A percentile compares a stretch with the other conserved stretches of the same genome.
Evolutionary conservation across 2,113 vertebrate genomes (phyloP).

Genomic region (Neotoma lepida): DNA sequence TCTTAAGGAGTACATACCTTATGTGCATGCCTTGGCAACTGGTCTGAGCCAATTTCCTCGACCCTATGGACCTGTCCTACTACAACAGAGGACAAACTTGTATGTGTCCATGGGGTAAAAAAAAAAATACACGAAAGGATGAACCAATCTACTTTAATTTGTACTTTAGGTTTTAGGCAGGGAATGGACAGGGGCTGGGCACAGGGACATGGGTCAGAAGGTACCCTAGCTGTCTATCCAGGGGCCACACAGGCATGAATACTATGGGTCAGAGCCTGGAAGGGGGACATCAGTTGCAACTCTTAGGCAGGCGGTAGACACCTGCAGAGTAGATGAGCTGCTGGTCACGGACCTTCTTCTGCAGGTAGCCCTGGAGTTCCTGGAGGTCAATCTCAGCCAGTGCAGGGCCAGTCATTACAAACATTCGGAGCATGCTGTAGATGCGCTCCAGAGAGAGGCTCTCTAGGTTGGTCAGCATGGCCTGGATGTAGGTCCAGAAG

Average conservation of each 20-base stretch:
- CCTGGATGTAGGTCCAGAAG: conserved; percentile 99
- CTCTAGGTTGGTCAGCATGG: conserved; percentile 99
- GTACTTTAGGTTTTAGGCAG: neutral
- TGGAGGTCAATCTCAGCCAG: conserved; percentile 95
- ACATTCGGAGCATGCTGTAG: conserved; percentile 98
- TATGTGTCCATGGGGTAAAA: accelerated
- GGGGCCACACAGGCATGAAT: neutral
- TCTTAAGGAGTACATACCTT: no score
- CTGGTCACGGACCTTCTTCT: conserved; percentile 96
- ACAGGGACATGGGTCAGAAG: no score
- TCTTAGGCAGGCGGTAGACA: conserved; percentile 96
- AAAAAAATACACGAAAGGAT: neutral
- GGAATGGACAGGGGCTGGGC: accelerated
- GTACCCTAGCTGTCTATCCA: no score
- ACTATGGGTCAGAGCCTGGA: neutral
- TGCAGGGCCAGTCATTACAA: conserved; percentile 94
- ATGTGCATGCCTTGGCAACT: no score
- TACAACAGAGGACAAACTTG: no score
- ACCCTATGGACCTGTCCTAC: no score
- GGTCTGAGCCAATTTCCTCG: no score
- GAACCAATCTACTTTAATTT: conserved; percentile 54
- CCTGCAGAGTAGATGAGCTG: conserved; percentile 92
- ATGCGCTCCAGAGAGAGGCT: conserved; percentile 97
- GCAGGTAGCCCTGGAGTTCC: conserved; percentile 95
- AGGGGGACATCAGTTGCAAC: conserved; percentile 74